phyloP scores from a whole-genome alignment of 2,113 vertebrate genomes.

The Platanista minor region DNA sequence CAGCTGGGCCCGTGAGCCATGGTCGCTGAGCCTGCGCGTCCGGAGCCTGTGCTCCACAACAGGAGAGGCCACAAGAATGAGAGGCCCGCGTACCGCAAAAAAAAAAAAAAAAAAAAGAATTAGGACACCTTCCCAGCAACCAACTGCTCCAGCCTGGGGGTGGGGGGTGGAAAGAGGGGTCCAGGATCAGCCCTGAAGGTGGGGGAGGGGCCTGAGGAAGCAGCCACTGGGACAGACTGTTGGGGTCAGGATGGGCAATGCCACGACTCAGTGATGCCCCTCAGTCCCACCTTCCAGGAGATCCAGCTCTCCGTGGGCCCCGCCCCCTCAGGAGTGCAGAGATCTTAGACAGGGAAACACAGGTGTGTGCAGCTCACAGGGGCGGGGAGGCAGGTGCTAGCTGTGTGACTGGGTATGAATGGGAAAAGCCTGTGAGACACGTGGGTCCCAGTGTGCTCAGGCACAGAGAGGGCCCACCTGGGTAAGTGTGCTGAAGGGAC shows the following conservation, averaged over 20 bases:
- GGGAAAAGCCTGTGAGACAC: not conserved
- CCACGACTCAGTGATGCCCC: not conserved
- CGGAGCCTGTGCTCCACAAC: too few species aligned
- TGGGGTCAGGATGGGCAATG: not conserved
- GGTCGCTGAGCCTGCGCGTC: too few species aligned
- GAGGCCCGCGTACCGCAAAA: too few species aligned
- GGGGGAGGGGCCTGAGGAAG: not conserved
- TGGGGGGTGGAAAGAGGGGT: not conserved
- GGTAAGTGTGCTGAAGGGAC: not conserved
- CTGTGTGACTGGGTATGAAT: not conserved
- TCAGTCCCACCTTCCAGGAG: not conserved
- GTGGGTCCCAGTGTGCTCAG: not conserved
- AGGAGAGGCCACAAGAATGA: too few species aligned
- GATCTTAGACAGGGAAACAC: not conserved
- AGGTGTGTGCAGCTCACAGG: not conserved
- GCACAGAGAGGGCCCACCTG: not conserved
- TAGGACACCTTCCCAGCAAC: too few species aligned
- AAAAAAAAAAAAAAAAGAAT: too few species aligned
- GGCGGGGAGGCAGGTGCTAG: not conserved
- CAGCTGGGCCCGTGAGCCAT: too few species aligned
- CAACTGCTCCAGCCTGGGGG: not conserved
- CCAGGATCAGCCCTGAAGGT: not conserved
- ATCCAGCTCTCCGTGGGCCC: not conserved
- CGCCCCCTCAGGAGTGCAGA: not conserved
- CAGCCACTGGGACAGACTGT: not conserved